A percentile compares a stretch with the other conserved stretches of the same genome.
Evolutionary conservation across 2,888 invertebrate species (phyloP).

Genomic region (Pseudococcus viburni): DNA sequence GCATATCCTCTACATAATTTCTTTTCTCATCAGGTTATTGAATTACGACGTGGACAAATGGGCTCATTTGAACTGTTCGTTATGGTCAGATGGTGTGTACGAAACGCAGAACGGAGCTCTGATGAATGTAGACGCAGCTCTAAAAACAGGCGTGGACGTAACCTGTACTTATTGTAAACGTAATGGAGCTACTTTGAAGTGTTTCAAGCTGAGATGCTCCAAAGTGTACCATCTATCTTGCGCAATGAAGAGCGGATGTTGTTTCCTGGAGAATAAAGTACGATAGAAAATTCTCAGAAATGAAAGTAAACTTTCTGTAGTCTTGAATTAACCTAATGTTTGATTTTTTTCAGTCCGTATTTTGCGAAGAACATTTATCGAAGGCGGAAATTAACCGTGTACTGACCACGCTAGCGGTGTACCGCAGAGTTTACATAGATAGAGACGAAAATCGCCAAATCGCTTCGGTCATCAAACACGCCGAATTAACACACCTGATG

Average conservation of each 20-base stretch:
- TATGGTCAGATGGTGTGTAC: slow-evolving; percentile 98
- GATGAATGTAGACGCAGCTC: slow-evolving; percentile 92
- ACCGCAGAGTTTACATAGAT: slow-evolving; percentile 93
- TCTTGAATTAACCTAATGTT: background rate
- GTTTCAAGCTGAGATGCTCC: slow-evolving; percentile 93
- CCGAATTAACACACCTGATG: slow-evolving; percentile 84
- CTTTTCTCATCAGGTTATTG: slow-evolving; percentile 77
- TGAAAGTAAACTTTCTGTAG: background rate
- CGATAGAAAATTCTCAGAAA: background rate
- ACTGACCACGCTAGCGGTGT: slow-evolving; percentile 90
- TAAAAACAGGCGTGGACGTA: slow-evolving; percentile 85
- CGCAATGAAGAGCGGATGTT: slow-evolving; percentile 92
- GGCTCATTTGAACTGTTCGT: slow-evolving; percentile 98
- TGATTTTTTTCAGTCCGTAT: slow-evolving; percentile 78
- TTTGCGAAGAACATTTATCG: slow-evolving; percentile 89
- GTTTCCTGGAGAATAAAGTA: slow-evolving; percentile 96
- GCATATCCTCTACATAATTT: background rate
- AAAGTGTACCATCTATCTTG: slow-evolving; percentile 95
- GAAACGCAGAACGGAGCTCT: slow-evolving; percentile 96
- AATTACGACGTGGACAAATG: slow-evolving; percentile 98
- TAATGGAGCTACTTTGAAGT: slow-evolving; percentile 93
- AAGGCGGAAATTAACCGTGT: slow-evolving; percentile 93
- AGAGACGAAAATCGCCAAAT: slow-evolving; percentile 98
- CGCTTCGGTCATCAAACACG: slow-evolving; percentile 94
- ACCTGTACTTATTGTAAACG: slow-evolving; percentile 88